These are phyloP conservation scores for Campaea margaritaria DNA, from an alignment of 2,888 invertebrate species.

Conservation along the genomic window DNA sequence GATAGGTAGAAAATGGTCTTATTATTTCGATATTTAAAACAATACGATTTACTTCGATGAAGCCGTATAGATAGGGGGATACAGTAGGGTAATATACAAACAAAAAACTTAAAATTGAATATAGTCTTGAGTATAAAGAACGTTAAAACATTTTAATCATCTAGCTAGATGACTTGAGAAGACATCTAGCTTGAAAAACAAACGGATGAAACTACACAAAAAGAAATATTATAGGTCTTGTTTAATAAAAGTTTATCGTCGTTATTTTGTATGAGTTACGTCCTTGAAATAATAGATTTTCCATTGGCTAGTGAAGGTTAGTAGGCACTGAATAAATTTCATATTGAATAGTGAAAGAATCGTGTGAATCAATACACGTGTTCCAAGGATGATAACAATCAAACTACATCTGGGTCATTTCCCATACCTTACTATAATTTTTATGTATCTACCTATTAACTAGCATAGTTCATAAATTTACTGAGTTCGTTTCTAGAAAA, in stretches of 20 bases:
- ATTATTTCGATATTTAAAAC: too few species aligned
- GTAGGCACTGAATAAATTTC: not conserved
- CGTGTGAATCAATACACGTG: slow-evolving; percentile 5
- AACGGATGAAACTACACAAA: not conserved
- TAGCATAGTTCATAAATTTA: too few species aligned
- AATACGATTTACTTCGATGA: too few species aligned
- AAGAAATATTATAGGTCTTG: not conserved
- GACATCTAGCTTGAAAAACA: not conserved
- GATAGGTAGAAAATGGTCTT: too few species aligned
- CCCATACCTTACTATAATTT: too few species aligned
- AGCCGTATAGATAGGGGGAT: too few species aligned
- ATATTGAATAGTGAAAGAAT: not conserved
- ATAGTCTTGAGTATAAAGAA: too few species aligned
- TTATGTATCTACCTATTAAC: not conserved
- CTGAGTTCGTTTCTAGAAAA: too few species aligned
- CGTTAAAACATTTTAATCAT: too few species aligned
- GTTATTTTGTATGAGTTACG: not conserved
- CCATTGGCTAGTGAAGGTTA: not conserved
- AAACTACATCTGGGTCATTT: slow-evolving; percentile 6
- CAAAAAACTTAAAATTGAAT: too few species aligned
- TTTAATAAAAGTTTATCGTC: not conserved
- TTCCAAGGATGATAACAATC: slow-evolving; percentile 17
- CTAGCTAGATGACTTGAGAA: too few species aligned
- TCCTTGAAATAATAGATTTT: slow-evolving; percentile 5
- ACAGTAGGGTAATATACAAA: too few species aligned